These are phyloP conservation scores for Zaprionus lachaisei DNA, from an alignment of 1,140 invertebrate genomes.

Conservation along the genomic window DNA sequence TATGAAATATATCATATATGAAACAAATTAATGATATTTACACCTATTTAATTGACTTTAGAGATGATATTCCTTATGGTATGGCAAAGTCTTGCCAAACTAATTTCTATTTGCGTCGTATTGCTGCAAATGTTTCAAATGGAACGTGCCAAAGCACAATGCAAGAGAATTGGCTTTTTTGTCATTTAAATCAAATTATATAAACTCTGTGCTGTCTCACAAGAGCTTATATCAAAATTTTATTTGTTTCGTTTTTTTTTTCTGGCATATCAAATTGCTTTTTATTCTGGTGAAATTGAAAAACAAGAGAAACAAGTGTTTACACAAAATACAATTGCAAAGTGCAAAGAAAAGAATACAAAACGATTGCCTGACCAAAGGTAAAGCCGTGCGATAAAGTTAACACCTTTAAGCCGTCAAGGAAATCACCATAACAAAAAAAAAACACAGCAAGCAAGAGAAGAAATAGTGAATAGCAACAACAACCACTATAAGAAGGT, in stretches of 20 bases:
- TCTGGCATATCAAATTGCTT: conserved; percentile 67
- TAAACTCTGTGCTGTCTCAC: conserved; percentile 46
- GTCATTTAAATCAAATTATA: conserved; percentile 57
- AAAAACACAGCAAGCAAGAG: conserved; percentile 14
- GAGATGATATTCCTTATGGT: not conserved
- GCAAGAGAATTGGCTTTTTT: conserved; percentile 51
- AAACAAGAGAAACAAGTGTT: conserved; percentile 62
- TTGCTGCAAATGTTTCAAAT: conserved; percentile 6
- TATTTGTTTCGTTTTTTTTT: not conserved
- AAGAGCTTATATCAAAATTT: conserved; percentile 28
- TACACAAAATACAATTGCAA: conserved; percentile 53
- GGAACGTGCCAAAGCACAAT: conserved; percentile 60
- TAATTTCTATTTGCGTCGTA: conserved; percentile 19
- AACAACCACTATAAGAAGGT: conserved; percentile 30
- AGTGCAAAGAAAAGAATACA: conserved; percentile 26
- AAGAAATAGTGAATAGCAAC: conserved; percentile 16
- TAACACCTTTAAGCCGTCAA: conserved; percentile 75
- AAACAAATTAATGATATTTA: not conserved
- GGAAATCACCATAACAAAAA: conserved; percentile 47
- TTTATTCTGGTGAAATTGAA: conserved; percentile 59
- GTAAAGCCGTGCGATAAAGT: conserved; percentile 61
- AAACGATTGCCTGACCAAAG: conserved; percentile 43
- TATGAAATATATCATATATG: not conserved
- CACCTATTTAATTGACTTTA: too few species aligned
- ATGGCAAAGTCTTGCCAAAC: not conserved